Evolutionary conservation across 2,888 invertebrate species (phyloP).

Genomic region (Caenorhabditis uteleia): DNA sequence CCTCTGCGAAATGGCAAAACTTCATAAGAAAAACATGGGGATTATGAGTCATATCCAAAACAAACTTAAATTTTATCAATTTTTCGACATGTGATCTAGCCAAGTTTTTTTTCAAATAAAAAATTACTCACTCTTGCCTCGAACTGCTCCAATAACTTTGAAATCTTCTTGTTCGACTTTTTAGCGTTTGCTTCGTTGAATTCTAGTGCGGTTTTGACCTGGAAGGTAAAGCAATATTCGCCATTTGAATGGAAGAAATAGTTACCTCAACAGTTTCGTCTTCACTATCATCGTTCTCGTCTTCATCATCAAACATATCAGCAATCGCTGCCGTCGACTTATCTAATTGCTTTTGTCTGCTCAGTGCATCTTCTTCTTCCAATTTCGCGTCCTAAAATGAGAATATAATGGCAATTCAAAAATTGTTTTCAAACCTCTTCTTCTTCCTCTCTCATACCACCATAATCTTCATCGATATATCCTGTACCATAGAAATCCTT

Average conservation of each 20-base stretch:
- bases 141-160: constrained; percentile 28
- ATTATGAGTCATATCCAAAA: too few relatives aligned
- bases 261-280: constrained; percentile 3
- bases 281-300: constrained; percentile 35
- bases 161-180: constrained; percentile 31
- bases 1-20: too few relatives aligned
- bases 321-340: constrained; percentile 44
- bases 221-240: not conserved
- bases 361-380: constrained; percentile 62
- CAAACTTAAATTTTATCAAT: too few relatives aligned
- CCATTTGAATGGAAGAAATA: not conserved
- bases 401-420: not conserved
- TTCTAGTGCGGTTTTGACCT: constrained; percentile 29
- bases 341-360: constrained; percentile 60
- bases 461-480: constrained; percentile 60
- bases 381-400: constrained; percentile 30
- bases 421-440: constrained; percentile 18
- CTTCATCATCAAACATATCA: constrained; percentile 47
- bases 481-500: constrained; percentile 70
- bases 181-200: constrained; percentile 39
- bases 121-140: constrained; percentile 29
- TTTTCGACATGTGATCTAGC: too few relatives aligned
- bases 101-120: not conserved
- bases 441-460: constrained; percentile 60
- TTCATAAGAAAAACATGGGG: too few relatives aligned